Conservation (phyloP, 2,113 vertebrate genomes). For the Lepus americanus region DNA sequence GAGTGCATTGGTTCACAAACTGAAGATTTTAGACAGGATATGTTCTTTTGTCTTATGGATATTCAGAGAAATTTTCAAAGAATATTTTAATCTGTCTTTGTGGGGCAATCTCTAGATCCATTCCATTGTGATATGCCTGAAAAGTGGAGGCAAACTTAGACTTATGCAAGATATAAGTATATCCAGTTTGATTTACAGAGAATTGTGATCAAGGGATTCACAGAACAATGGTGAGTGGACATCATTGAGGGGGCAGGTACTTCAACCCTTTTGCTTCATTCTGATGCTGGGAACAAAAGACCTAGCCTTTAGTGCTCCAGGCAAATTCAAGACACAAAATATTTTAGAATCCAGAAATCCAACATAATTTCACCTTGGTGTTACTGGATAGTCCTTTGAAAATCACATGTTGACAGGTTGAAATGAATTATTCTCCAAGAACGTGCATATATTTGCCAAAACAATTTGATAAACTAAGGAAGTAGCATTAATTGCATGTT, state of each 20-base stretch:
- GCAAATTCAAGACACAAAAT: neutral
- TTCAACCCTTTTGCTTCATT: neutral
- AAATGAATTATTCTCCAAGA: neutral
- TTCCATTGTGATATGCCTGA: neutral
- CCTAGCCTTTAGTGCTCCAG: neutral
- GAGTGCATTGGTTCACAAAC: neutral
- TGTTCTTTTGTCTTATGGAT: neutral
- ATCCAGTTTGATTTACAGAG: neutral
- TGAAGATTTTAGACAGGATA: neutral
- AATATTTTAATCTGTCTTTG: neutral
- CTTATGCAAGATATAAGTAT: neutral
- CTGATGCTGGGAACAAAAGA: neutral
- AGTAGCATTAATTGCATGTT: neutral
- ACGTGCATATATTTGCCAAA: neutral
- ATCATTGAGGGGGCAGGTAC: accelerated
- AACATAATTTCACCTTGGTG: neutral
- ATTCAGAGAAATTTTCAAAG: neutral
- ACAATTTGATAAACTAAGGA: neutral
- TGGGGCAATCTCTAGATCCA: neutral
- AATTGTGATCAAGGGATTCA: accelerated
- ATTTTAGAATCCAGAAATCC: neutral
- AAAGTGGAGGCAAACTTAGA: neutral
- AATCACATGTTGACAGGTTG: neutral
- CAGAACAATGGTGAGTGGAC: too few relatives aligned
- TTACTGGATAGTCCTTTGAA: neutral